A percentile compares a stretch with the other conserved stretches of the same genome.
These are phyloP conservation scores for Ptychobarbus kaznakovi DNA, from an alignment of 2,797 vertebrate species.

Conservation along the genomic window DNA sequence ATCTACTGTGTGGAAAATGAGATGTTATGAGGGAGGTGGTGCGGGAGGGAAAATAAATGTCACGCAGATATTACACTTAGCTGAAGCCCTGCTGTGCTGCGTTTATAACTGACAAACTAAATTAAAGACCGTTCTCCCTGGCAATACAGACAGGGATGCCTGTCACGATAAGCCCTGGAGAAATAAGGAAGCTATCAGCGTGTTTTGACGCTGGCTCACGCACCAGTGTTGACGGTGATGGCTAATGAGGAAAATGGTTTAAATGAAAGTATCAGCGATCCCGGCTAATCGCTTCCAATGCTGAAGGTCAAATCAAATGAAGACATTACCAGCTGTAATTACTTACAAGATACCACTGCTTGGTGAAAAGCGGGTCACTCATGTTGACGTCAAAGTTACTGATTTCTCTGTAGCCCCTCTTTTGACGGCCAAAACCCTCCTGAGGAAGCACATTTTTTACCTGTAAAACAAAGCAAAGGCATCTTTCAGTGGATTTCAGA, in stretches of 20 bases:
- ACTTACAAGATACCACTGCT: constrained; percentile 99
- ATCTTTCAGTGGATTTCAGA: neutral
- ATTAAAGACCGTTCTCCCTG: constrained; percentile 60
- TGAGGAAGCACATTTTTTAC: constrained; percentile 90
- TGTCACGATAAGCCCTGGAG: constrained; percentile 55
- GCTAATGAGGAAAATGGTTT: constrained; percentile 61
- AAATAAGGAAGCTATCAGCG: constrained; percentile 14
- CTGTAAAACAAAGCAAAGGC: constrained; percentile 71
- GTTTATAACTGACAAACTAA: constrained; percentile 62
- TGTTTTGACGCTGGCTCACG: neutral
- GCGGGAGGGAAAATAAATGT: constrained; percentile 72
- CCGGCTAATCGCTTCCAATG: constrained; percentile 31
- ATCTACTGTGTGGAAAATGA: constrained; percentile 65
- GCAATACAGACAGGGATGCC: constrained; percentile 61
- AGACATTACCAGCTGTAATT: constrained; percentile 63
- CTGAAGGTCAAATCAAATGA: constrained; percentile 70
- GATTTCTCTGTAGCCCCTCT: constrained; percentile 94
- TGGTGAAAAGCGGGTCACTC: constrained; percentile 95
- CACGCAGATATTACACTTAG: constrained; percentile 60
- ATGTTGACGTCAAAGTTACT: constrained; percentile 93
- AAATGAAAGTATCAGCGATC: constrained; percentile 49
- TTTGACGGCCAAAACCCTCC: constrained; percentile 91
- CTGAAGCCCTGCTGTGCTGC: constrained; percentile 41
- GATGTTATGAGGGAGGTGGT: constrained; percentile 51
- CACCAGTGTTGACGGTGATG: constrained; percentile 43